Evolutionary conservation across 1,140 invertebrate genomes (phyloP).

Genomic region (Dinoponera quadriceps): DNA sequence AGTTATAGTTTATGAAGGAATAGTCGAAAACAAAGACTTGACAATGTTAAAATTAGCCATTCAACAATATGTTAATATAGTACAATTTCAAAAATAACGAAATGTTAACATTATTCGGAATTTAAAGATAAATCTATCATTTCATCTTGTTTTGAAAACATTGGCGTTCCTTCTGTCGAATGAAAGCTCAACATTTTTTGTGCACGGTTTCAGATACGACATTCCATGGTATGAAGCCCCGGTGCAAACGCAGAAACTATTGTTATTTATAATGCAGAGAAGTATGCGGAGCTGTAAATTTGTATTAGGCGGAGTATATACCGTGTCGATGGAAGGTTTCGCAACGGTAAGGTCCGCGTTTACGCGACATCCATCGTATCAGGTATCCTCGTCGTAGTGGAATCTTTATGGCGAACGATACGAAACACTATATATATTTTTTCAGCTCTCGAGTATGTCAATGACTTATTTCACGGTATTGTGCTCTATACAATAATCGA

Average conservation of each 20-base stretch:
- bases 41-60: no score
- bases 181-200: no score
- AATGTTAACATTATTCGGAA: no score
- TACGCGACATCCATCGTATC: no score
- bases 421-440: neutral
- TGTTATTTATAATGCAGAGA: conserved; percentile 57
- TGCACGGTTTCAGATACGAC: conserved; percentile 38
- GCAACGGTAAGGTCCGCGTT: neutral
- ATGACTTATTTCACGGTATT: neutral
- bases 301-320: neutral
- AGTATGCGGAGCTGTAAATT: neutral
- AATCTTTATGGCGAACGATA: neutral
- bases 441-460: neutral
- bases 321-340: neutral
- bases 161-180: no score
- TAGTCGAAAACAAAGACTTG: no score
- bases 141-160: no score
- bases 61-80: no score
- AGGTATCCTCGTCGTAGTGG: neutral
- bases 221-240: conserved; percentile 50
- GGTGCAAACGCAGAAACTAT: conserved; percentile 40
- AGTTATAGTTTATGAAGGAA: no score
- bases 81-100: no score
- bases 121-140: no score
- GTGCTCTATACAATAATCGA: neutral